Percentiles rank a stretch among this genome's conserved stretches.
Conservation (phyloP, 2,797 vertebrate genomes). For the Myiotriccus ornatus region DNA sequence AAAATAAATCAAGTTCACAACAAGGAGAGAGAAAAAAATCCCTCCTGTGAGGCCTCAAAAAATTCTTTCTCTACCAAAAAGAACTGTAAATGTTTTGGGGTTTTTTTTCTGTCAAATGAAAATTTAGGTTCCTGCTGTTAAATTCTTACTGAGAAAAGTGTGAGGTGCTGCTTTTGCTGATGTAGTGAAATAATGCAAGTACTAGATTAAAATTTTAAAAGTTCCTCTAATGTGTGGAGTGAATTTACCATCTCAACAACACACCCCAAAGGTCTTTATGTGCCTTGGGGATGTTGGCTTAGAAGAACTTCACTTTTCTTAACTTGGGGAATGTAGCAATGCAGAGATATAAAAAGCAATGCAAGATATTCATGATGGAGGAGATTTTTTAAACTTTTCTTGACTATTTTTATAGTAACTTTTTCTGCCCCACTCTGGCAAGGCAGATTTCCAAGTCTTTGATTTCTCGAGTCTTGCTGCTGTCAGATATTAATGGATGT, state of each 20-base stretch:
- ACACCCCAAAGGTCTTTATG: not conserved
- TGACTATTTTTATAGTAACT: not conserved
- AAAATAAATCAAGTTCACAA: slow-evolving; percentile 4
- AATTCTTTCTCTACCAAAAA: not conserved
- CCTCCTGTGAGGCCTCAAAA: not conserved
- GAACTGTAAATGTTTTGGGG: not conserved
- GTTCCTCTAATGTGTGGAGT: not conserved
- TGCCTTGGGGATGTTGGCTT: not conserved
- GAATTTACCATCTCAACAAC: not conserved
- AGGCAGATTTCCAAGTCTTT: not conserved
- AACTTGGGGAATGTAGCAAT: not conserved
- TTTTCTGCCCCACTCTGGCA: not conserved
- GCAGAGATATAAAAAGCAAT: not conserved
- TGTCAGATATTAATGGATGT: not conserved
- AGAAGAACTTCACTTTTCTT: not conserved
- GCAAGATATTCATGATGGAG: not conserved
- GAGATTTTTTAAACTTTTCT: not conserved
- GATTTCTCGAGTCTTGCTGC: not conserved
- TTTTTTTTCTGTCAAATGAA: not conserved
- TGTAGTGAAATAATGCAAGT: not conserved
- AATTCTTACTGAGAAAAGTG: not conserved
- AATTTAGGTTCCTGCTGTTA: not conserved
- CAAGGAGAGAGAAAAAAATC: not conserved
- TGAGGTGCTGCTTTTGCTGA: not conserved
- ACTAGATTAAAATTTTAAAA: not conserved